Base-by-base conservation (phyloP, 2,797 vertebrate species). In the Dromococcyx pavoninus region DNA sequence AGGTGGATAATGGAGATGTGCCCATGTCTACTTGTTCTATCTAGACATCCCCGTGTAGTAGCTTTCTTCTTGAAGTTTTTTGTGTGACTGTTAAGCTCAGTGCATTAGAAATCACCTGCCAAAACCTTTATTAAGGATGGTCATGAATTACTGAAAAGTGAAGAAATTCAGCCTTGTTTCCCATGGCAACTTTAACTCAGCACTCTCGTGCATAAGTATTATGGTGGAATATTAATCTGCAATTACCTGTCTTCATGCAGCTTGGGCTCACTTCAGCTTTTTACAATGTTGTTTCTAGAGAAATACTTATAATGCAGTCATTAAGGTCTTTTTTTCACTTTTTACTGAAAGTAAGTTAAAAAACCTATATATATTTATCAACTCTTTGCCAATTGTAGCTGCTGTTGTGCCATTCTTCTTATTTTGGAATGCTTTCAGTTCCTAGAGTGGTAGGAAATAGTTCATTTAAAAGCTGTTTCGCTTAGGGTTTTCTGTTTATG, bases 141-240 rank as follows among this genome's bases (percentile, higher is more conserved):
- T 91, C 2, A 2, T 79, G 88, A 83, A 54, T 87, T 94, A 86
- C 71, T 94, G 88, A 90, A 94, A 96, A 97, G 85, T 85, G 74
- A 90, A 93, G 89, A 82, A 90, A 86, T 94, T 94, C 74, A 62
- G 67, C 17, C 88, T 91, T 94, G 94, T 96, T 94, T 94, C 94
- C 95, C 89, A 71, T 95, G 93, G 94, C 91, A 94, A 97, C 94
- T 95, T 95, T 91, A 95, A 86, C 67, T 77, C 61, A 8, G 16
- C 57, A 46, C 82, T 76, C 54, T 61, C 53, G 27, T 81, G 86
- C 50, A 2, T 50, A 87, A 90, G 50, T 91, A 71, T 93, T 79
- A 74, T 44, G 50, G 57, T 88, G 74, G 91, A 90, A 87, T 97
- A 92, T 95, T 95, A 96, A 94, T 96, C 74, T 92, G 71, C 69